Percentiles rank a stretch among this genome's conserved stretches.
These are phyloP conservation scores for Pyrocephalus nanus DNA, from an alignment of 2,797 vertebrate genomes.

Conservation along the genomic window DNA sequence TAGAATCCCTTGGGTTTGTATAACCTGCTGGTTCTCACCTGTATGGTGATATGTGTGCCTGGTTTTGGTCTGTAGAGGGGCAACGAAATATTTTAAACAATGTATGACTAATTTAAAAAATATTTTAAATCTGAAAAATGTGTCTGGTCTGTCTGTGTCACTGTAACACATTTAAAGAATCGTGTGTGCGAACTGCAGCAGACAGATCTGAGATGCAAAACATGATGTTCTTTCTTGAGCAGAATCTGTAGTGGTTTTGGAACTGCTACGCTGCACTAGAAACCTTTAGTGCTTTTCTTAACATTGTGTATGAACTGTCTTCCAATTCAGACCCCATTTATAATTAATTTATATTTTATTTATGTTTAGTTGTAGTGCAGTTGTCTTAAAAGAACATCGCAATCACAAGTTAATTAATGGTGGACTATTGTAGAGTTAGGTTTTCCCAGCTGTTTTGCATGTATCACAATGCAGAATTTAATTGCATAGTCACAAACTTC, in stretches of 20 bases:
- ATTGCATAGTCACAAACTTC: neutral
- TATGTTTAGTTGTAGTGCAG: neutral
- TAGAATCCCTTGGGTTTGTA: neutral
- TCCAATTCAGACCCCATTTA: neutral
- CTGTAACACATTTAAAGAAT: neutral
- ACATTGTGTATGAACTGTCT: neutral
- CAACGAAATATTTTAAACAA: neutral
- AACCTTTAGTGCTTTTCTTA: neutral
- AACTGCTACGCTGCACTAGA: neutral
- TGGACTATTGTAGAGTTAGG: neutral
- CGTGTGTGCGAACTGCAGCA: neutral
- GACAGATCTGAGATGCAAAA: neutral
- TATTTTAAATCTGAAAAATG: neutral
- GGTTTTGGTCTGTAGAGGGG: neutral
- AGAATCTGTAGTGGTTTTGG: neutral
- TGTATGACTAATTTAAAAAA: neutral
- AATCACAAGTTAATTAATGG: neutral
- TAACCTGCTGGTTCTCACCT: neutral
- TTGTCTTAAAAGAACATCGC: neutral
- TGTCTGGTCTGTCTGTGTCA: neutral
- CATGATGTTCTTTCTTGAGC: neutral
- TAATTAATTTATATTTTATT: neutral
- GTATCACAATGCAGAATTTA: neutral
- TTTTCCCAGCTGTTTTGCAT: neutral
- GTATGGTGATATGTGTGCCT: neutral